Evolutionary conservation across 2,888 invertebrate species (phyloP).

Genomic region (Timema podura): DNA sequence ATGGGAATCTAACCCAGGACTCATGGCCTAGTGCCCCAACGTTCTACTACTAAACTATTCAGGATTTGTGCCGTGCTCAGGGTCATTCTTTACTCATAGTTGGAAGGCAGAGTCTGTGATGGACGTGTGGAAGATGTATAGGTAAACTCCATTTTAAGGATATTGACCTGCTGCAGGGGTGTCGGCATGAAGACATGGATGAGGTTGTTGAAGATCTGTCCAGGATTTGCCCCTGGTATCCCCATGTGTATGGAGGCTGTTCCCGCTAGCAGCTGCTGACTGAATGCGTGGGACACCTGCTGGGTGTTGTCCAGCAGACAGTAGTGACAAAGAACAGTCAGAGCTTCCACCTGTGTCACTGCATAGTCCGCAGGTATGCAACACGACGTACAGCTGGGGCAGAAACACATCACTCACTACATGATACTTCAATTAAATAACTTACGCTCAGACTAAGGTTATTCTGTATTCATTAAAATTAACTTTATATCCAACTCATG

Average conservation of each 20-base stretch:
- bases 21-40: too few relatives aligned
- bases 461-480: too few relatives aligned
- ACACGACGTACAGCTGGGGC: constrained; percentile 9
- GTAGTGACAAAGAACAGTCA: constrained; percentile 75
- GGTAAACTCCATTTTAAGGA: not conserved
- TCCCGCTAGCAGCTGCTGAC: constrained; percentile 50
- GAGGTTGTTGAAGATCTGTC: constrained; percentile 74
- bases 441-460: too few relatives aligned
- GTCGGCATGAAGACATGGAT: constrained; percentile 74
- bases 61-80: not conserved
- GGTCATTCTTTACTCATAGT: not conserved
- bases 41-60: too few relatives aligned
- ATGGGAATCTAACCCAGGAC: too few relatives aligned
- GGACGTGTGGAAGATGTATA: not conserved
- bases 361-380: constrained; percentile 70
- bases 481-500: too few relatives aligned
- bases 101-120: too few relatives aligned
- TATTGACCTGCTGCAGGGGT: constrained; percentile 47
- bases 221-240: constrained; percentile 51
- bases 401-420: not conserved
- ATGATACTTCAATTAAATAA: constrained; percentile 35
- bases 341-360: constrained; percentile 69
- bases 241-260: constrained; percentile 49
- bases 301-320: constrained; percentile 68
- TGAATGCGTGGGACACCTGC: constrained; percentile 54